These are phyloP conservation scores for Patagioenas fasciata DNA, from an alignment of 2,113 vertebrate genomes.

Conservation along the genomic window DNA sequence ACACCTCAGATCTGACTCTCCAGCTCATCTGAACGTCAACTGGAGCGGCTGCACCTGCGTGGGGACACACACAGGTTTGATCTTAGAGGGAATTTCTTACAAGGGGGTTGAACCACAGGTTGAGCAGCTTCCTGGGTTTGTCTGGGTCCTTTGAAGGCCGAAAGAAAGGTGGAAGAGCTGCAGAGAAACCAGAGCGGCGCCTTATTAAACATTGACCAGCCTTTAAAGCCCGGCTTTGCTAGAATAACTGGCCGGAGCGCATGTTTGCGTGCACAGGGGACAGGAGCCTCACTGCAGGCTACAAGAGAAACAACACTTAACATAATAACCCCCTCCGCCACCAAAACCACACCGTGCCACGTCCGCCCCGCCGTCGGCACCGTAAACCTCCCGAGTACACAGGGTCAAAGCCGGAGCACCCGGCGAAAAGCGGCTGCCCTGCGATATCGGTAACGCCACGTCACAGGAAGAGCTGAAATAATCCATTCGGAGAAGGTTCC, in stretches of 20 bases:
- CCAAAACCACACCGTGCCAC: neutral
- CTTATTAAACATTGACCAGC: neutral
- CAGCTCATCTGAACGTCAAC: neutral
- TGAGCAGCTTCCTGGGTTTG: neutral
- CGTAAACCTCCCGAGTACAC: neutral
- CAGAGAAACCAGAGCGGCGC: neutral
- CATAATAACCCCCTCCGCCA: neutral
- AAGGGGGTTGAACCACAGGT: neutral
- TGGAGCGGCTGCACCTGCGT: neutral
- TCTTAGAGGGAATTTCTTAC: neutral
- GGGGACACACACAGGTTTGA: neutral
- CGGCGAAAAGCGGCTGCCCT: too few species aligned
- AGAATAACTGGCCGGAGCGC: neutral
- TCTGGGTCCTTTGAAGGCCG: neutral
- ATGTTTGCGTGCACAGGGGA: neutral
- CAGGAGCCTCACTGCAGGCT: neutral
- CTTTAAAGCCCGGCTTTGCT: neutral
- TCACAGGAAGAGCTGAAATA: neutral
- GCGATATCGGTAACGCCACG: rapidly evolving
- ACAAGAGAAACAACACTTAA: neutral
- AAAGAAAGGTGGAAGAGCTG: neutral
- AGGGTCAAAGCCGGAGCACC: neutral
- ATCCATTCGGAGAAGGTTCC: rapidly evolving
- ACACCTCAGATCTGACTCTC: neutral
- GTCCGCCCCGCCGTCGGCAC: neutral